Conservation (phyloP, 2,888 invertebrate genomes). For the Scaptomyza parva region DNA sequence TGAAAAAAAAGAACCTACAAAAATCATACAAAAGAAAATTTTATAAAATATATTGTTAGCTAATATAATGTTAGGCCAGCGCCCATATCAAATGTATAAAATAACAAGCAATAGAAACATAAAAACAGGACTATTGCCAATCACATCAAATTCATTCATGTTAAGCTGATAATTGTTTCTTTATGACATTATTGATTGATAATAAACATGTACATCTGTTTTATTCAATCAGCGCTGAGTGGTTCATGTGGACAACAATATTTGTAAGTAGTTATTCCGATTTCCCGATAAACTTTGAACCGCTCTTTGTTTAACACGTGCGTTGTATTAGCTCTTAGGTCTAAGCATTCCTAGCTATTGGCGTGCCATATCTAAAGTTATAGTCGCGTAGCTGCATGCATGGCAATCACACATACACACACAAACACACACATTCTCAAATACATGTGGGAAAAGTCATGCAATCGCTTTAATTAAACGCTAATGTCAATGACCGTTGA, state of each 20-base stretch:
- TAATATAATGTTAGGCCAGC: too few species aligned
- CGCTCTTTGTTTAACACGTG: conserved; percentile 4
- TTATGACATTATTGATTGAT: not conserved
- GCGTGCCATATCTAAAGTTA: conserved; percentile 50
- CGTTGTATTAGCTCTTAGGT: not conserved
- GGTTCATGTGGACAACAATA: not conserved
- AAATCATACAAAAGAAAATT: too few species aligned
- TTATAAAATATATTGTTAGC: too few species aligned
- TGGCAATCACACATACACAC: conserved; percentile 5
- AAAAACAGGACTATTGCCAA: too few species aligned
- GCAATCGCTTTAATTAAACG: conserved; percentile 48
- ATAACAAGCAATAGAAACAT: too few species aligned
- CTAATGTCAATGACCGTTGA: conserved; percentile 74
- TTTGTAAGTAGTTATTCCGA: not conserved
- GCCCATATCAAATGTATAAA: too few species aligned
- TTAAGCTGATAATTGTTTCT: too few species aligned
- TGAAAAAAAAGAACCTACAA: too few species aligned
- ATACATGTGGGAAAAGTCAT: conserved; percentile 34
- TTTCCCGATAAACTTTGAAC: not conserved
- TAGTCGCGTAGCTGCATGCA: conserved; percentile 55
- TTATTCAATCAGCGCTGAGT: not conserved
- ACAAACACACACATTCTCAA: conserved; percentile 9
- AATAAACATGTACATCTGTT: not conserved
- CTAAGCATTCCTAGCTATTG: conserved; percentile 1
- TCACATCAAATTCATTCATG: too few species aligned